These are phyloP conservation scores for Drosophila mercatorum DNA, from an alignment of 2,888 invertebrate species.

Conservation along the genomic window DNA sequence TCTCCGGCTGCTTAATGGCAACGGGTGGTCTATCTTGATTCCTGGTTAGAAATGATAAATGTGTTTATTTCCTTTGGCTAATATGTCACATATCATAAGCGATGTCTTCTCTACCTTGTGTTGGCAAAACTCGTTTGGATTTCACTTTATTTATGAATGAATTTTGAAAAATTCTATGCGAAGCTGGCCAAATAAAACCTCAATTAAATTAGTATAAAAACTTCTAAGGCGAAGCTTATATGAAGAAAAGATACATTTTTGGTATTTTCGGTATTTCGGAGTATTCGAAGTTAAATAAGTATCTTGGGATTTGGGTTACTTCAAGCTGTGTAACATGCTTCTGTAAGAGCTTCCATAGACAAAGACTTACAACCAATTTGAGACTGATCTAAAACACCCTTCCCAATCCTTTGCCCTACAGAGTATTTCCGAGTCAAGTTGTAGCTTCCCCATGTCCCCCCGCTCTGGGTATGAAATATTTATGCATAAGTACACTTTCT, in stretches of 20 bases:
- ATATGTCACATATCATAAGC: conserved; percentile 47
- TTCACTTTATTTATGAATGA: conserved; percentile 13
- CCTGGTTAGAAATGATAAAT: conserved; percentile 81
- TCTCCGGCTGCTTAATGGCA: conserved; percentile 51
- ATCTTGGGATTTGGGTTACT: too few relatives aligned
- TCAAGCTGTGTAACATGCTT: too few relatives aligned
- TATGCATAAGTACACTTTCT: conserved; percentile 45
- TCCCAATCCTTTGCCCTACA: neutral
- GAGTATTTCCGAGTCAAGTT: neutral
- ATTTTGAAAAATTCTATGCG: neutral
- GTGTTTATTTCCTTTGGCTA: conserved; percentile 75
- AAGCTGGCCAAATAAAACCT: too few relatives aligned
- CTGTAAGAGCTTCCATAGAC: too few relatives aligned
- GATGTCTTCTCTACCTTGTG: conserved; percentile 1
- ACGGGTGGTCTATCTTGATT: conserved; percentile 79
- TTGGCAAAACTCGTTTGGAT: conserved; percentile 8
- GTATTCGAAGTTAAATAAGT: too few relatives aligned
- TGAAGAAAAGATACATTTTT: too few relatives aligned
- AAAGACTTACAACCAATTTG: too few relatives aligned
- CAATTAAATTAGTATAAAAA: too few relatives aligned
- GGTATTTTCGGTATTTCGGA: too few relatives aligned
- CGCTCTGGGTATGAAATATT: conserved; percentile 27
- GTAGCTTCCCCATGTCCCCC: too few relatives aligned
- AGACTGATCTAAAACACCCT: too few relatives aligned
- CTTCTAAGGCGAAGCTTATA: too few relatives aligned